Evolutionary conservation across 2,888 invertebrate species (phyloP).

Genomic region (Byasa hedistus): DNA sequence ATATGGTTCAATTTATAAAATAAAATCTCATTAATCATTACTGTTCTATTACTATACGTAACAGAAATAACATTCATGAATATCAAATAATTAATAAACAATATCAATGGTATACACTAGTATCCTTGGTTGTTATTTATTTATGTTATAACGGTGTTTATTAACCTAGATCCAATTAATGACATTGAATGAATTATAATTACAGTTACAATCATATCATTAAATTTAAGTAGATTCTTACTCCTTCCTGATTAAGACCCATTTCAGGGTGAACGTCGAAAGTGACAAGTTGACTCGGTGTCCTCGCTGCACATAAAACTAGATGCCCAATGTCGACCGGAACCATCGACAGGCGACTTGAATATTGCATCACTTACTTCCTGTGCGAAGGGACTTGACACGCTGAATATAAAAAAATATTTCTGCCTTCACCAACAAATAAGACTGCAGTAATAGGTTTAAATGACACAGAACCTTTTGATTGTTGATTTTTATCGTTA

Average conservation of each 20-base stretch:
- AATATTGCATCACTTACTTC: conserved; percentile 47
- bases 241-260: conserved; percentile 50
- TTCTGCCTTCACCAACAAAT: not conserved
- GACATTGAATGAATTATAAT: not conserved
- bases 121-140: not conserved
- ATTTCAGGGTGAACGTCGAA: conserved; percentile 48
- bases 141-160: conserved; percentile 2
- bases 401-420: not conserved
- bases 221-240: conserved; percentile 16
- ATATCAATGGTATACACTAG: not conserved
- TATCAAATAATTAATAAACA: not conserved
- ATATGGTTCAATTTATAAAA: too few species aligned
- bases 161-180: not conserved
- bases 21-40: too few species aligned
- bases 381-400: conserved; percentile 36
- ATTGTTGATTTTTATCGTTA: not conserved
- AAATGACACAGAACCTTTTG: not conserved
- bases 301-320: conserved; percentile 52
- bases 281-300: conserved; percentile 50
- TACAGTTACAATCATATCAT: not conserved
- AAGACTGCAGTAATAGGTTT: not conserved
- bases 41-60: too few species aligned
- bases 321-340: conserved; percentile 56
- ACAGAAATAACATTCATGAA: not conserved
- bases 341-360: conserved; percentile 39